A percentile compares a stretch with the other conserved stretches of the same genome.
Conservation (phyloP, 2,888 invertebrate species). For the Petrolisthes manimaculis region DNA sequence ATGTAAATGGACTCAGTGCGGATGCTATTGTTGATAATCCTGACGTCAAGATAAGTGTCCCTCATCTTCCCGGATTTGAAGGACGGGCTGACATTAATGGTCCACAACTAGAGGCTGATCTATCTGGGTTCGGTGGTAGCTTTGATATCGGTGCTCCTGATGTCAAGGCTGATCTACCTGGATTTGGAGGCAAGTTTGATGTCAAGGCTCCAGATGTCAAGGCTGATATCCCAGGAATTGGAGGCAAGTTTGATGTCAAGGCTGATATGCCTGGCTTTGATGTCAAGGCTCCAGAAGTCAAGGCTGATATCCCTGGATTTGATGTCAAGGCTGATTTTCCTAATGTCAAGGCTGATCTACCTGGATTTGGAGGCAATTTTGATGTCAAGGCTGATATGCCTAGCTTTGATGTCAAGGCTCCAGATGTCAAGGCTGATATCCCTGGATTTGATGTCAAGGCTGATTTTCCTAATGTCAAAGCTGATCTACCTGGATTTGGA, state of each 20-base stretch:
- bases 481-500: constrained; percentile 28
- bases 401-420: constrained; percentile 4
- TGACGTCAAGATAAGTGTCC: constrained; percentile 6
- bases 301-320: constrained; percentile 37
- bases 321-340: constrained; percentile 20
- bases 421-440: background rate
- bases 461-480: background rate
- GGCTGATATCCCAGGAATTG: constrained; percentile 23
- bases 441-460: constrained; percentile 27
- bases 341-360: constrained; percentile 7
- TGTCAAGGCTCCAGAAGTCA: background rate
- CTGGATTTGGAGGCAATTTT: constrained; percentile 31
- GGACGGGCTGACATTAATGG: background rate
- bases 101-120: constrained; percentile 10
- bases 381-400: constrained; percentile 15
- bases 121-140: background rate
- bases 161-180: constrained; percentile 12
- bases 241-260: constrained; percentile 25
- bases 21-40: background rate
- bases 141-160: background rate
- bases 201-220: constrained; percentile 5
- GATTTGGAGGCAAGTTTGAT: constrained; percentile 29
- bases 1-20: background rate
- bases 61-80: constrained; percentile 11
- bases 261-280: constrained; percentile 23